Evolutionary conservation across 1,140 invertebrate genomes (phyloP).

Genomic region (Linepithema humile): DNA sequence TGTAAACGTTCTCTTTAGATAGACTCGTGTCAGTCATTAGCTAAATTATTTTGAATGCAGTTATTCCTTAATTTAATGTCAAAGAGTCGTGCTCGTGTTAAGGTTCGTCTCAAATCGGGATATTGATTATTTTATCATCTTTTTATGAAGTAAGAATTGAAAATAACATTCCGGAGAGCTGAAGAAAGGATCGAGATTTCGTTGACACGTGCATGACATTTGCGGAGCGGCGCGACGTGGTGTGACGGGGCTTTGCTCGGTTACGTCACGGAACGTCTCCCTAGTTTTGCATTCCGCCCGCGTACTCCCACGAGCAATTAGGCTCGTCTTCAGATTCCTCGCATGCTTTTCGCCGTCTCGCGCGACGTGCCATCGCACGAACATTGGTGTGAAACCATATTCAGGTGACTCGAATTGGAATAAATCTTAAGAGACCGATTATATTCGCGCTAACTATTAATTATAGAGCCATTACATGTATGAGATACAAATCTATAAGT

Average conservation of each 20-base stretch:
- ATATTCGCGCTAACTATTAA: conserved; percentile 11
- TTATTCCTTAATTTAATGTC: conserved; percentile 14
- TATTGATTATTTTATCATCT: conserved; percentile 3
- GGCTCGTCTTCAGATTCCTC: conserved; percentile 65
- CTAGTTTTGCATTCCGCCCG: conserved; percentile 59
- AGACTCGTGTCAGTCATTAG: too few relatives aligned
- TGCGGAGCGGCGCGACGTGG: conserved; percentile 14
- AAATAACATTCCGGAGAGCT: neutral
- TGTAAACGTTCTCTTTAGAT: too few relatives aligned
- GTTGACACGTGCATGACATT: conserved; percentile 66
- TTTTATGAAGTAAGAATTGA: conserved; percentile 14
- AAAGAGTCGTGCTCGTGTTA: neutral
- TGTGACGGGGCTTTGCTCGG: neutral
- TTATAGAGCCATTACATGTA: too few relatives aligned
- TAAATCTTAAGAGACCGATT: conserved; percentile 43
- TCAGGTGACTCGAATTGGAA: conserved; percentile 35
- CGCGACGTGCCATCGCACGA: conserved; percentile 54
- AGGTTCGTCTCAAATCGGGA: neutral
- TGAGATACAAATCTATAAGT: too few relatives aligned
- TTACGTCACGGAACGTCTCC: conserved; percentile 32
- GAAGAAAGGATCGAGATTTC: conserved; percentile 20
- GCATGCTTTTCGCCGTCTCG: conserved; percentile 52
- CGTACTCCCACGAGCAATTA: conserved; percentile 67
- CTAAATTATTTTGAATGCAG: too few relatives aligned
- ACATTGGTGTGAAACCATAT: conserved; percentile 37